Conservation (phyloP, 2,888 invertebrate genomes). For the Eustalomyia histrio region DNA sequence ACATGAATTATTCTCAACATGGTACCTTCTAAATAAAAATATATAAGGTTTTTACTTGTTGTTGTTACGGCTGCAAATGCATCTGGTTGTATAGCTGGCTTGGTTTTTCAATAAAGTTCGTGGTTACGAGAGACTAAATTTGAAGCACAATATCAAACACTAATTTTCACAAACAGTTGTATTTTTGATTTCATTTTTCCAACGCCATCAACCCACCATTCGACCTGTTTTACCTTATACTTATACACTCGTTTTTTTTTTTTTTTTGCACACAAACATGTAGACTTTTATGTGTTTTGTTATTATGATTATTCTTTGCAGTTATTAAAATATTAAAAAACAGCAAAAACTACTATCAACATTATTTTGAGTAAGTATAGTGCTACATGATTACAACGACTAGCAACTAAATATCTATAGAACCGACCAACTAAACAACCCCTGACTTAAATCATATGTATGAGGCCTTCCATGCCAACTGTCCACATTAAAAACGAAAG, state of each 20-base stretch:
- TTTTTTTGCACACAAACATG: neutral
- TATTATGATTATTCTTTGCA: constrained; percentile 13
- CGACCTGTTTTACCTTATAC: neutral
- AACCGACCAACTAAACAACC: no score
- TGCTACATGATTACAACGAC: neutral
- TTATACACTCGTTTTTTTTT: no score
- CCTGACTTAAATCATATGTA: no score
- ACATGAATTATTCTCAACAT: constrained; percentile 53
- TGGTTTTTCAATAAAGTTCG: constrained; percentile 47
- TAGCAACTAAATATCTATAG: no score
- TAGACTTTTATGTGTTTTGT: neutral
- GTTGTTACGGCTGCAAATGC: constrained; percentile 1
- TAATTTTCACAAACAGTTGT: neutral
- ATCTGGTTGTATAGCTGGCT: constrained; percentile 38
- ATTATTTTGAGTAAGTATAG: constrained; percentile 17
- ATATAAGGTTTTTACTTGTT: constrained; percentile 3
- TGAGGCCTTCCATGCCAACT: neutral
- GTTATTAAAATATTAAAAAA: constrained; percentile 38
- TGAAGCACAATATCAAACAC: neutral
- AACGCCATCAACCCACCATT: no score
- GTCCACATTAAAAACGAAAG: no score
- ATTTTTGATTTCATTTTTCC: neutral
- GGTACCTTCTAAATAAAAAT: constrained; percentile 17
- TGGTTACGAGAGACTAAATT: constrained; percentile 47
- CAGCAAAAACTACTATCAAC: neutral